A percentile compares a stretch with the other conserved stretches of the same genome.
Conservation (phyloP, 2,113 vertebrate genomes). For the human region GRCh38 chr1:199222501-199223000, state of each 20-base stretch:
- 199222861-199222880: not conserved
- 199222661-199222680: slow-evolving; percentile 13
- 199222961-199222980: not conserved
- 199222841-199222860: not conserved
- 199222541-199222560: not conserved
- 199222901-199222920: not conserved
- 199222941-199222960: not conserved
- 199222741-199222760: not conserved
- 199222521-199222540: not conserved
- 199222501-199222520: not conserved
- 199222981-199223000: not conserved
- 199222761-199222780: not conserved
- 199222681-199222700: not conserved
- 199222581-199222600: not conserved
- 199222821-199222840: not conserved
- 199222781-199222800: not conserved
- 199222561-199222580: not conserved
- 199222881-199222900: not conserved
- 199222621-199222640: slow-evolving; percentile 10
- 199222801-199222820: no score
- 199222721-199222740: not conserved
- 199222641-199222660: not conserved
- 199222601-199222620: slow-evolving; percentile 13
- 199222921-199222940: not conserved
- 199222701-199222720: slow-evolving; percentile 51